Evolutionary conservation across 2,888 invertebrate species (phyloP).

Genomic region (Caenorhabditis drosophilae): DNA sequence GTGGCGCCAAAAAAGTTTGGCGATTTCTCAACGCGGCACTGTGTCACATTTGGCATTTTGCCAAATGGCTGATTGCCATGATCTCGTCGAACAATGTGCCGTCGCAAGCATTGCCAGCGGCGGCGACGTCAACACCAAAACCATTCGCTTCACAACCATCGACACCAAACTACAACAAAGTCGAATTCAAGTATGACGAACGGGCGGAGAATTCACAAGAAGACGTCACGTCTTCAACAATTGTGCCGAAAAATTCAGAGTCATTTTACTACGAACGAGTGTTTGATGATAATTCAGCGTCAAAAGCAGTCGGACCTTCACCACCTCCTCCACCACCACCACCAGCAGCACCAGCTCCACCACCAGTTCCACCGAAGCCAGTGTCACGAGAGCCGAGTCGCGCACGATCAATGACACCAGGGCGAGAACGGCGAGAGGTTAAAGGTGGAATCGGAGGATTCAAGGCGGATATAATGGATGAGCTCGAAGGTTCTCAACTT

Average conservation of each 20-base stretch:
- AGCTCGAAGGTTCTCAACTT: constrained; percentile 16
- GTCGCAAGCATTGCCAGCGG: constrained; percentile 41
- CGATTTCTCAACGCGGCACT: constrained; percentile 10
- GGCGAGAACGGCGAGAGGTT: constrained; percentile 28
- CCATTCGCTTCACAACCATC: constrained; percentile 26
- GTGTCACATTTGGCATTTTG: background rate
- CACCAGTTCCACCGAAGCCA: constrained; percentile 27
- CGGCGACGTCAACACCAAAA: constrained; percentile 43
- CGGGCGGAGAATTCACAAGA: constrained; percentile 19
- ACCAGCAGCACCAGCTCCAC: too few species aligned
- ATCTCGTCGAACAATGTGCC: constrained; percentile 32
- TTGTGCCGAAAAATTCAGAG: constrained; percentile 20
- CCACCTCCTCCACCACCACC: constrained; percentile 53
- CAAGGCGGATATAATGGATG: constrained; percentile 36
- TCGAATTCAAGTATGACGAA: constrained; percentile 27
- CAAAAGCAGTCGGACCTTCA: too few species aligned
- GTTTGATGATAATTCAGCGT: constrained; percentile 25
- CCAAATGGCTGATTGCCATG: constrained; percentile 14
- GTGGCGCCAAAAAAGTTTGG: constrained; percentile 11
- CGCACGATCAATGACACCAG: constrained; percentile 33
- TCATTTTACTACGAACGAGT: constrained; percentile 33
- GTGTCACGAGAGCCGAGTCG: constrained; percentile 32
- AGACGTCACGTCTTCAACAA: constrained; percentile 6
- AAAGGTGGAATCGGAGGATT: constrained; percentile 39
- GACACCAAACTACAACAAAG: constrained; percentile 34